Conservation (phyloP, 1,140 invertebrate species). For the Heliothis subflexa region DNA sequence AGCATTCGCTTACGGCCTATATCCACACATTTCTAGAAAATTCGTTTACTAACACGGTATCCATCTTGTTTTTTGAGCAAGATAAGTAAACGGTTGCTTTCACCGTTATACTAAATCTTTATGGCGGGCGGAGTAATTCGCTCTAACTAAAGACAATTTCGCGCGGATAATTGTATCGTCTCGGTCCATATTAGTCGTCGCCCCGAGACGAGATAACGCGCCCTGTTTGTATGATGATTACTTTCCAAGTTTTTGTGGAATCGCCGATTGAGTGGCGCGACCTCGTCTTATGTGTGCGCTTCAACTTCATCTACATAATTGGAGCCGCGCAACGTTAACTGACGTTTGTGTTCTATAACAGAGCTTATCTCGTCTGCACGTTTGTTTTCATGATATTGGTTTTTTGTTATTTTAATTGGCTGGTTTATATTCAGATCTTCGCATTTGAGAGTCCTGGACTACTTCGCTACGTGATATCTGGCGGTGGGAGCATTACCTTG, state of each 20-base stretch:
- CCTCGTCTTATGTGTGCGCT: not conserved
- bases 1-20: not conserved
- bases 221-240: slow-evolving; percentile 42
- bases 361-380: slow-evolving; percentile 16
- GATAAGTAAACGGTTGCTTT: slow-evolving; percentile 45
- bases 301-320: slow-evolving; percentile 34
- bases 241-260: slow-evolving; percentile 39
- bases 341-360: not conserved
- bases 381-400: slow-evolving; percentile 17
- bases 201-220: slow-evolving; percentile 29
- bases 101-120: slow-evolving; percentile 52
- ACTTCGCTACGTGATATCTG: not conserved
- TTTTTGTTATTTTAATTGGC: not conserved
- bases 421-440: not conserved
- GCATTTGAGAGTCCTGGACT: not conserved
- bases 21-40: not conserved
- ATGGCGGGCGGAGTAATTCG: slow-evolving; percentile 43
- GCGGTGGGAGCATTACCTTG: not conserved
- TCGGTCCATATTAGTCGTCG: slow-evolving; percentile 41
- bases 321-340: not conserved
- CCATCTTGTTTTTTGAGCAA: slow-evolving; percentile 34
- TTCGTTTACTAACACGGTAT: not conserved
- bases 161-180: slow-evolving; percentile 47
- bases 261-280: slow-evolving; percentile 19
- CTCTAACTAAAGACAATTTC: slow-evolving; percentile 49